Percentiles rank a stretch among this genome's conserved stretches.
These are phyloP conservation scores for Polyommatus iphigenia DNA, from an alignment of 2,888 invertebrate genomes.

Conservation along the genomic window DNA sequence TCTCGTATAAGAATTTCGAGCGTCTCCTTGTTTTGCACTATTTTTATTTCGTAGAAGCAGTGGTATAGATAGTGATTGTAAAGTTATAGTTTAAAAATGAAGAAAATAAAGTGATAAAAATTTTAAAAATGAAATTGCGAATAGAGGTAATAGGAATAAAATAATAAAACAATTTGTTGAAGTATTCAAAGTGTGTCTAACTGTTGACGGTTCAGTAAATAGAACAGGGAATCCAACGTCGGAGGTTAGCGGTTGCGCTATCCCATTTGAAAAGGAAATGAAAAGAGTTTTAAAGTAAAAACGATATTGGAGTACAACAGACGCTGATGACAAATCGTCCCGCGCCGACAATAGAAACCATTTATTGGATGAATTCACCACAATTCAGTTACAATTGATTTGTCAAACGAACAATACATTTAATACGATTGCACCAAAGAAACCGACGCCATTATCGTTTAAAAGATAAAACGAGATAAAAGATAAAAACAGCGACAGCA, in stretches of 20 bases:
- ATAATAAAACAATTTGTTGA: neutral
- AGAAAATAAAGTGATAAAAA: neutral
- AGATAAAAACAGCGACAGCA: neutral
- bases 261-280: neutral
- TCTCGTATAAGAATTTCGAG: neutral
- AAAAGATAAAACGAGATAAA: neutral
- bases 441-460: conserved; percentile 23
- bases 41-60: neutral
- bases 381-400: conserved; percentile 25
- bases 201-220: neutral
- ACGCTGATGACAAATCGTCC: conserved; percentile 19
- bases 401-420: conserved; percentile 24
- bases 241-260: neutral
- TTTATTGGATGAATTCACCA: conserved; percentile 22
- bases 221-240: neutral
- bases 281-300: neutral
- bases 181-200: neutral
- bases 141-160: neutral
- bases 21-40: neutral
- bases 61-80: neutral
- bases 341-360: conserved; percentile 5
- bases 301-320: conserved; percentile 9
- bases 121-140: neutral
- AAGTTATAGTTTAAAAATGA: neutral
- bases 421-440: conserved; percentile 13